phyloP scores from a whole-genome alignment of 1,140 invertebrate species.

The Ceratoteleas bidentatus region DNA sequence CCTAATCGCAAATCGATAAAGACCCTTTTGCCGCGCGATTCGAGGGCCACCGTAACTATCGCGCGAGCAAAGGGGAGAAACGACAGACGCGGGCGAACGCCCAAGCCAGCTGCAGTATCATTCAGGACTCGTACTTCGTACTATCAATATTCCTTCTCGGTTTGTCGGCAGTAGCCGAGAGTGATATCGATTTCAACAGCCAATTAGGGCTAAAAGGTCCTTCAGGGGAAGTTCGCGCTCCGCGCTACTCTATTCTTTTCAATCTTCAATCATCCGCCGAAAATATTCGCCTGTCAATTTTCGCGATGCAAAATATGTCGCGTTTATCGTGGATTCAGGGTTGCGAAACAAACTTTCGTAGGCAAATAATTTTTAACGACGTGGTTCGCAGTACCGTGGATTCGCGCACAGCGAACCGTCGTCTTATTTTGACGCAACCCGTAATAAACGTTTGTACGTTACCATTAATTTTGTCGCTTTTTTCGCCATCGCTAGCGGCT shows the following conservation, averaged over 20 bases:
- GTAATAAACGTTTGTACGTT: conserved; percentile 22
- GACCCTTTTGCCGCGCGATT: conserved; percentile 16
- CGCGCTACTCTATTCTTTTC: conserved; percentile 55
- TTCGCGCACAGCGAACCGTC: neutral
- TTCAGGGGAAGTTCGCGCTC: conserved; percentile 73
- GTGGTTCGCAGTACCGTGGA: neutral
- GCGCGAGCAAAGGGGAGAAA: conserved; percentile 39
- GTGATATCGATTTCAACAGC: conserved; percentile 79
- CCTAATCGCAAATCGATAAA: conserved; percentile 58
- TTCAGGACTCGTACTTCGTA: conserved; percentile 64
- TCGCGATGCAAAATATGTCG: conserved; percentile 13
- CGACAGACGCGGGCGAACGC: conserved; percentile 54
- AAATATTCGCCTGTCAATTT: conserved; percentile 46
- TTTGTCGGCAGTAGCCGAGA: conserved; percentile 70
- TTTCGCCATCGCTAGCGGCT: neutral
- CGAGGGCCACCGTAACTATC: conserved; percentile 27
- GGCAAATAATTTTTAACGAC: conserved; percentile 21
- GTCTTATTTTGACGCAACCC: conserved; percentile 18
- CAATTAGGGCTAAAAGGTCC: conserved; percentile 81
- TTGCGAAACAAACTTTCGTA: conserved; percentile 25
- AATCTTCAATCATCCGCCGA: conserved; percentile 45
- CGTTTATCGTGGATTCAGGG: conserved; percentile 20
- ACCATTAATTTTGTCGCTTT: neutral
- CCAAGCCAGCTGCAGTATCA: conserved; percentile 65
- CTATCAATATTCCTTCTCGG: conserved; percentile 70